Percentiles rank a stretch among this genome's conserved stretches.
phyloP scores from a whole-genome alignment of 2,113 vertebrate species.

The Actenoides hombroni region DNA sequence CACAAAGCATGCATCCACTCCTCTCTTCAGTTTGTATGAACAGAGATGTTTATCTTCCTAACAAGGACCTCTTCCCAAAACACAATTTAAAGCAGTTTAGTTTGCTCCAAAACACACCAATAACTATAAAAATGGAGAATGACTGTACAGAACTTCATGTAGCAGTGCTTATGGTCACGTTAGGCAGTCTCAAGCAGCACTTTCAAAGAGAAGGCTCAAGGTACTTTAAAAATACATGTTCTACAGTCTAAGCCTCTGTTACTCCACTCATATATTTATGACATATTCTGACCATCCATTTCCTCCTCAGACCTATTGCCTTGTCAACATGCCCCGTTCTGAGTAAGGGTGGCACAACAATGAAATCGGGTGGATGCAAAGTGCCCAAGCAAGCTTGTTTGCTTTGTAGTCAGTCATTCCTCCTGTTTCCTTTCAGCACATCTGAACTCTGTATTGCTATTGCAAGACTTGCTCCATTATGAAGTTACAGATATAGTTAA shows the following conservation, averaged over 20 bases:
- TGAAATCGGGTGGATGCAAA: not conserved
- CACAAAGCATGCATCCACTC: not conserved
- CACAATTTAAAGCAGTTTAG: not conserved
- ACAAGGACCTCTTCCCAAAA: not conserved
- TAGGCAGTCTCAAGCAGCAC: not conserved
- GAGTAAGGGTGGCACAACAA: not conserved
- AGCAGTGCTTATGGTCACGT: not conserved
- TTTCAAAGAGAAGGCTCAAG: not conserved
- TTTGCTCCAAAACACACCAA: not conserved
- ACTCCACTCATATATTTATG: not conserved
- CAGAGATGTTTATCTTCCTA: not conserved
- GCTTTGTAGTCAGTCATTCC: not conserved
- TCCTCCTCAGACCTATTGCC: not conserved
- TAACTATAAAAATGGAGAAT: not conserved
- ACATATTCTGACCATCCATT: not conserved
- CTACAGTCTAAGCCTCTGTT: not conserved
- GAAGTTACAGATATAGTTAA: not conserved
- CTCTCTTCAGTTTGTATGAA: not conserved
- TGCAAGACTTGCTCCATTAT: not conserved
- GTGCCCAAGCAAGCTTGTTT: not conserved
- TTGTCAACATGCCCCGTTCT: fast-evolving
- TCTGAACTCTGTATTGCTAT: not conserved
- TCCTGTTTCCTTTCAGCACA: not conserved
- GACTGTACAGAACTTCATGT: not conserved
- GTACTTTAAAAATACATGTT: not conserved